Conservation (phyloP, 2,797 vertebrate genomes). For the Melanogrammus aeglefinus region DNA sequence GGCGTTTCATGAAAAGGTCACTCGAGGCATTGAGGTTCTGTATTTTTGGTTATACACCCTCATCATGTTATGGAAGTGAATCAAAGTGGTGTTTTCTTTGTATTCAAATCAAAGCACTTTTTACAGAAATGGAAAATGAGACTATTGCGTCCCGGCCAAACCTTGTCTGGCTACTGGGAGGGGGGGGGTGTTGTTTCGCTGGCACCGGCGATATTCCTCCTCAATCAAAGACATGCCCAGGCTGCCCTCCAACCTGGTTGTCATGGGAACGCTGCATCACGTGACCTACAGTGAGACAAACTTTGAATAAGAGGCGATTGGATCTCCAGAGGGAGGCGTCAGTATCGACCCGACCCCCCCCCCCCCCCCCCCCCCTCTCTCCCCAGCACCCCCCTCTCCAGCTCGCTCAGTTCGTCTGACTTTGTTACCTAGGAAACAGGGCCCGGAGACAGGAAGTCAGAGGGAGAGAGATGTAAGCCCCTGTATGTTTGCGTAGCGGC, state of each 20-base stretch:
- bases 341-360: constrained; percentile 9
- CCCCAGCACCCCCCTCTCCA: constrained; percentile 22
- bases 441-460: constrained; percentile 70
- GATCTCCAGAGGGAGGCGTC: constrained; percentile 73
- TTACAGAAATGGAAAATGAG: background rate
- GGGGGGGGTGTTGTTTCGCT: constrained; percentile 22
- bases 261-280: constrained; percentile 79
- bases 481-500: constrained; percentile 78
- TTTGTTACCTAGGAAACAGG: constrained; percentile 82
- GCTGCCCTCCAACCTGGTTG: constrained; percentile 81
- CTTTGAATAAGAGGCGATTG: constrained; percentile 78
- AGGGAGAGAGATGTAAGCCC: constrained; percentile 68
- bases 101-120: background rate
- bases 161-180: constrained; percentile 45
- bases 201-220: constrained; percentile 60
- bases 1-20: background rate
- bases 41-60: background rate
- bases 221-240: constrained; percentile 70
- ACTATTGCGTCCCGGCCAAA: constrained; percentile 47
- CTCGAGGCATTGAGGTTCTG: background rate
- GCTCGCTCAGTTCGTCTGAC: constrained; percentile 74
- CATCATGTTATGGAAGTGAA: background rate
- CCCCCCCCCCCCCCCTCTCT: constrained; percentile 19
- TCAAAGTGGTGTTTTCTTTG: background rate
- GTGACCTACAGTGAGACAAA: constrained; percentile 78